Conservation (phyloP, 2,797 vertebrate genomes). For the Tragelaphus oryx region DNA sequence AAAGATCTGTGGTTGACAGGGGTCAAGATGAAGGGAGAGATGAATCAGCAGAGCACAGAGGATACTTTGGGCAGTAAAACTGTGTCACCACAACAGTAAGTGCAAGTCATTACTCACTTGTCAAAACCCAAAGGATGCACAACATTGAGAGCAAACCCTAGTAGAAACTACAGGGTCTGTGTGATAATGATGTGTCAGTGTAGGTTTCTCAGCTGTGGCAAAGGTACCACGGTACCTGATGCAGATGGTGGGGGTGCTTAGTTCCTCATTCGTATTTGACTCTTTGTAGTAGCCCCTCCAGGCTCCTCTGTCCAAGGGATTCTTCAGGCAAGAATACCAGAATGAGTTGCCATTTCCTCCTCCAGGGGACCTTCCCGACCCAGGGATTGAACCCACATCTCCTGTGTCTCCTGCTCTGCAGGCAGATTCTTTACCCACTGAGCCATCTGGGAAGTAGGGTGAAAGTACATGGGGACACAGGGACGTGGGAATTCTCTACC, state of each 20-base stretch:
- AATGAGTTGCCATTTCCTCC: background rate
- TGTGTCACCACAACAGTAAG: background rate
- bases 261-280: background rate
- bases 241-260: background rate
- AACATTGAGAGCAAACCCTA: background rate
- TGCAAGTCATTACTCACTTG: background rate
- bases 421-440: background rate
- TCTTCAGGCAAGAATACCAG: background rate
- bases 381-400: background rate
- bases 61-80: background rate
- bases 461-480: background rate
- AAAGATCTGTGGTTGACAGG: background rate
- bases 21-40: background rate
- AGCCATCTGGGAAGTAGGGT: background rate
- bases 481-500: background rate
- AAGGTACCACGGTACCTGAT: background rate
- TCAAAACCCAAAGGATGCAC: background rate
- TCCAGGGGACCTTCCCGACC: background rate
- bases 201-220: background rate
- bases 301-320: background rate
- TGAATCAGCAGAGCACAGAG: background rate
- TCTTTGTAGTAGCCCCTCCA: background rate
- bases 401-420: background rate
- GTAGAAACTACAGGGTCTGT: background rate
- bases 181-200: background rate